Evolutionary conservation across 2,888 invertebrate species (phyloP).

Genomic region (Lasioglossum oenotherae): DNA sequence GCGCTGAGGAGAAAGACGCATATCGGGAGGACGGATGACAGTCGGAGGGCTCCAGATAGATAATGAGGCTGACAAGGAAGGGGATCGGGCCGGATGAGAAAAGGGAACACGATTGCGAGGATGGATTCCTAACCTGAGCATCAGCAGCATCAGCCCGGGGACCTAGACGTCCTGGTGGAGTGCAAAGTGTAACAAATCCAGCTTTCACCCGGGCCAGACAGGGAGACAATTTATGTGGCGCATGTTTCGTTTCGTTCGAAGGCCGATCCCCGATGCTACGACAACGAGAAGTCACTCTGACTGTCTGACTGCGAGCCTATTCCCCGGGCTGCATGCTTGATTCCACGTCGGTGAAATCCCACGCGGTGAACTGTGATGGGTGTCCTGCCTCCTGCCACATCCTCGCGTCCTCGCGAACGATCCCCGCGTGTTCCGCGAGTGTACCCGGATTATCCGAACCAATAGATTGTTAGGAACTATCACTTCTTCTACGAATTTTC

Average conservation of each 20-base stretch:
- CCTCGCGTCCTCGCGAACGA: slow-evolving; percentile 48
- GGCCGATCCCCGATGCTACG: slow-evolving; percentile 75
- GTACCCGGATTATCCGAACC: slow-evolving; percentile 37
- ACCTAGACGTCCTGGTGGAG: slow-evolving; percentile 80
- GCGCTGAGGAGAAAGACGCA: slow-evolving; percentile 54
- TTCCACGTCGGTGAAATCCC: slow-evolving; percentile 70
- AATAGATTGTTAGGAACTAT: slow-evolving; percentile 35
- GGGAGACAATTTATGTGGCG: slow-evolving; percentile 84
- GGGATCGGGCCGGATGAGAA: slow-evolving; percentile 58
- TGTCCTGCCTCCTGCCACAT: slow-evolving; percentile 56
- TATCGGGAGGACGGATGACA: slow-evolving; percentile 68
- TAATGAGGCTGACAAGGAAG: slow-evolving; percentile 69
- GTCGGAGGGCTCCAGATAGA: slow-evolving; percentile 62
- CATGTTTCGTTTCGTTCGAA: slow-evolving; percentile 81
- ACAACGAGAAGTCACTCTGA: slow-evolving; percentile 76
- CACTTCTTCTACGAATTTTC: slow-evolving; percentile 6
- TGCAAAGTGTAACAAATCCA: slow-evolving; percentile 84
- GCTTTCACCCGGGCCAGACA: slow-evolving; percentile 83
- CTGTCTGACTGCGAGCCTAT: slow-evolving; percentile 63
- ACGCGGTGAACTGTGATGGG: slow-evolving; percentile 57
- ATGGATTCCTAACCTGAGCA: slow-evolving; percentile 69
- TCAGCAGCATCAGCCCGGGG: slow-evolving; percentile 63
- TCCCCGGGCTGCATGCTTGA: slow-evolving; percentile 49
- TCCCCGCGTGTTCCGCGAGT: slow-evolving; percentile 14
- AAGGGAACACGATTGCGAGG: slow-evolving; percentile 65